A percentile compares a stretch with the other conserved stretches of the same genome.
Evolutionary conservation across 2,888 invertebrate species (phyloP).

Genomic region (Limnephilus rhombicus): DNA sequence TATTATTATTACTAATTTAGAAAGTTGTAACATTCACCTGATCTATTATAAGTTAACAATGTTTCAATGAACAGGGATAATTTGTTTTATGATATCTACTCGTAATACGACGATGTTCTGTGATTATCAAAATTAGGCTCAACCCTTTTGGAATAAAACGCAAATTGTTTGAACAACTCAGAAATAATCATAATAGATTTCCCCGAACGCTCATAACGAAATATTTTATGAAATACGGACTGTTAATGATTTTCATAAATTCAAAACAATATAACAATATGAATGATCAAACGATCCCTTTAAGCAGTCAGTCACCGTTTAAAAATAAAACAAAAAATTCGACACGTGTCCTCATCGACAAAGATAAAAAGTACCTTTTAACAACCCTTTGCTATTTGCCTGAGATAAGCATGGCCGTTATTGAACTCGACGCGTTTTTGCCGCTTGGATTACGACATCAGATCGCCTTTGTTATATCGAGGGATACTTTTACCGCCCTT

Average conservation of each 20-base stretch:
- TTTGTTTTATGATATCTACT: neutral
- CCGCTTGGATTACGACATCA: neutral
- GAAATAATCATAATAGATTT: neutral
- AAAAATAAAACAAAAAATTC: neutral
- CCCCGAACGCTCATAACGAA: neutral
- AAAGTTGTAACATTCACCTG: neutral
- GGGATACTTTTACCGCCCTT: conserved; percentile 11
- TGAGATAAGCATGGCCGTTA: neutral
- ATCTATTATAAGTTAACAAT: too few relatives aligned
- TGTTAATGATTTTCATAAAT: neutral
- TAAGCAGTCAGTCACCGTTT: neutral
- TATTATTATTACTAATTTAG: too few relatives aligned
- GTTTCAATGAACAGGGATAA: too few relatives aligned
- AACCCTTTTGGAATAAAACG: neutral
- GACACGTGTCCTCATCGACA: neutral
- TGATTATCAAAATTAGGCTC: neutral
- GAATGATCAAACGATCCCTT: neutral
- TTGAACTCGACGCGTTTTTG: neutral
- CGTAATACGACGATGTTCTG: neutral
- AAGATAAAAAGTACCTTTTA: conserved; percentile 2
- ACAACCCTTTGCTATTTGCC: conserved; percentile 5
- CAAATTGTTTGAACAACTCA: neutral
- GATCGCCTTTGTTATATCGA: neutral
- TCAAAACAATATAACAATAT: neutral
- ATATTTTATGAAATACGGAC: neutral